phyloP scores from a whole-genome alignment of 1,140 invertebrate genomes.

The Microvelia longipes region DNA sequence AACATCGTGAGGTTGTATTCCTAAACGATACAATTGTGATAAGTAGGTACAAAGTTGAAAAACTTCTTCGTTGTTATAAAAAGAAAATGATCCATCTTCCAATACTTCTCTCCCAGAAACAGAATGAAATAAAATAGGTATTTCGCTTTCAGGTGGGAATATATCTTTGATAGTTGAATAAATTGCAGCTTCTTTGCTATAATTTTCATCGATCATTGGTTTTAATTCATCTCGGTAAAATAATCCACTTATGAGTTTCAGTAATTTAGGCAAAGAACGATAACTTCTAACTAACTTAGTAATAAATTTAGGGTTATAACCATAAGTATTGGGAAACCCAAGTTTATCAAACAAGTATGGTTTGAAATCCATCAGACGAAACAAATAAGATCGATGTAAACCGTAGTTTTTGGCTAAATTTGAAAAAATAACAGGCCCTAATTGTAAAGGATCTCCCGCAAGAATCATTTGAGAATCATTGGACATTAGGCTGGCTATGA shows the following conservation, averaged over 20 bases:
- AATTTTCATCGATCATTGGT: slow-evolving; percentile 31
- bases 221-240: slow-evolving; percentile 66
- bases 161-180: not conserved
- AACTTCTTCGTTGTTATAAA: slow-evolving; percentile 78
- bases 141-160: not conserved
- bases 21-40: slow-evolving; percentile 43
- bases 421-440: slow-evolving; percentile 68
- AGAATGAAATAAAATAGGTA: slow-evolving; percentile 52
- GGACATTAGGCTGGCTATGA: slow-evolving; percentile 30
- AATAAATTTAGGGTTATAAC: slow-evolving; percentile 49
- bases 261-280: slow-evolving; percentile 59
- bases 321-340: slow-evolving; percentile 32
- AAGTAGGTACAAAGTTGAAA: slow-evolving; percentile 47
- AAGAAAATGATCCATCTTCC: slow-evolving; percentile 62
- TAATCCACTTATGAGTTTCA: slow-evolving; percentile 54
- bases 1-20: slow-evolving; percentile 52
- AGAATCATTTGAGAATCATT: slow-evolving; percentile 54
- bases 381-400: slow-evolving; percentile 31
- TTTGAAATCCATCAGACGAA: slow-evolving; percentile 23
- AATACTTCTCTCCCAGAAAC: slow-evolving; percentile 57
- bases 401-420: slow-evolving; percentile 44
- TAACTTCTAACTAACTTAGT: slow-evolving; percentile 61
- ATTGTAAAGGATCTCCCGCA: slow-evolving; percentile 80
- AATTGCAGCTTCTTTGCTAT: not conserved
- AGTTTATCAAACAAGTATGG: slow-evolving; percentile 24